Conservation (phyloP, 2,797 vertebrate genomes). For the Simalia tracyae region DNA sequence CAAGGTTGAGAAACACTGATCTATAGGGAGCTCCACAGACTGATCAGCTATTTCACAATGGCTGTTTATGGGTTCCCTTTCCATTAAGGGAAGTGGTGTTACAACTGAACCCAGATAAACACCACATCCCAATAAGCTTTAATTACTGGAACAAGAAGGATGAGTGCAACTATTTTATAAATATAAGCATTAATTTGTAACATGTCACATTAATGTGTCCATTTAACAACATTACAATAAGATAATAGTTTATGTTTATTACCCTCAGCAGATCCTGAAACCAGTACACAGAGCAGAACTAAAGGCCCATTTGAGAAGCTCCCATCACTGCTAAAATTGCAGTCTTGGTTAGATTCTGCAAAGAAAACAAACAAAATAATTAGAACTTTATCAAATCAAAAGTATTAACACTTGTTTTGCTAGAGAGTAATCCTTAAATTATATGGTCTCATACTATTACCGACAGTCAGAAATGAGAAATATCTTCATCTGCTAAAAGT, state of each 20-base stretch:
- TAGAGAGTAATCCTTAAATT: background rate
- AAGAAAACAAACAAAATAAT: background rate
- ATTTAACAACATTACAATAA: background rate
- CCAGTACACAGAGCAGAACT: conserved; percentile 1
- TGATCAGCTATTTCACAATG: no score
- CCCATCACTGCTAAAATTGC: background rate
- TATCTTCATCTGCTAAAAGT: background rate
- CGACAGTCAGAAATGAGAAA: background rate
- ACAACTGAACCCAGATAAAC: background rate
- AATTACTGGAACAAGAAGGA: background rate
- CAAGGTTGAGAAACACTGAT: no score
- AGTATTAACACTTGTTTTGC: background rate
- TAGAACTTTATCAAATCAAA: background rate
- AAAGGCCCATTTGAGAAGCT: background rate
- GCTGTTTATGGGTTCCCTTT: no score
- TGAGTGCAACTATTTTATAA: background rate
- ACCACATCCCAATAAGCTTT: background rate
- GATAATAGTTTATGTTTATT: background rate
- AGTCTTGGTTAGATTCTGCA: background rate
- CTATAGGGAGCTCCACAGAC: no score
- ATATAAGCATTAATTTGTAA: background rate
- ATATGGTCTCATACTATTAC: background rate
- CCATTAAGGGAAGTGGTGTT: no score
- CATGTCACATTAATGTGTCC: background rate
- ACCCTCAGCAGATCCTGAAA: background rate